Base-by-base conservation (phyloP, 2,797 vertebrate genomes). In the Columba guinea region DNA sequence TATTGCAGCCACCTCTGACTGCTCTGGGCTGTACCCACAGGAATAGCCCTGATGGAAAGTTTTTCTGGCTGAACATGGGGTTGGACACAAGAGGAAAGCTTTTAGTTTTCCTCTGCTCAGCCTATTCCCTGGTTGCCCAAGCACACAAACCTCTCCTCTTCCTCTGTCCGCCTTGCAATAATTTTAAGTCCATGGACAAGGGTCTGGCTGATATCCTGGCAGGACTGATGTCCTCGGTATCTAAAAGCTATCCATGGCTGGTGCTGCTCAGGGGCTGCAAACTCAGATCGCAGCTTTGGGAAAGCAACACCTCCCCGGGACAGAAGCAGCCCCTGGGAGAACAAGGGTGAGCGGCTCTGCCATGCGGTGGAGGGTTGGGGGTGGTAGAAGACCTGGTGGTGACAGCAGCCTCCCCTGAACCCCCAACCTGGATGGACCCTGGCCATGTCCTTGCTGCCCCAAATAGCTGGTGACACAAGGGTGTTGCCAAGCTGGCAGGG, bases 1-100 rank as follows among this genome's bases (percentile, higher is more conserved):
- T 78, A 51, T 34, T 96, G 80, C 70, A 90, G 35, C 87, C 81
- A 89, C 73, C 69, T 94, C 79, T 87, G 93, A 8, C 48, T 74
- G 64, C 53, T 83, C 55, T 0, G 4, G 44, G 34, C 71, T 77
- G 35, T n/a, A 68, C 52, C 21, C 1, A 0, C 27, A 83, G 27
- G 44, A 91, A n/a, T 1, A 73, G 35, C 17, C 13, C 27, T 65
- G 10, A 16, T 77, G 22, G 59, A 73, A 81, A 46, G 17, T n/a
- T 64, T 78, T 94, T 34, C 69, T 94, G 62, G 6, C 22, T 71
- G 75, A n/a, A 10, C n/a, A 44, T 20, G 30, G 30, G 13, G 13
- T 58, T 55, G 55, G 9, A 58, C 30, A 46, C 28, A 3, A 7
- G 21, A 65, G 37, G 24, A 63, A 30, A 63, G 22, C 4, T 74